Base-by-base conservation (phyloP, 1,140 invertebrate species). In the Metaphire vulgaris region DNA sequence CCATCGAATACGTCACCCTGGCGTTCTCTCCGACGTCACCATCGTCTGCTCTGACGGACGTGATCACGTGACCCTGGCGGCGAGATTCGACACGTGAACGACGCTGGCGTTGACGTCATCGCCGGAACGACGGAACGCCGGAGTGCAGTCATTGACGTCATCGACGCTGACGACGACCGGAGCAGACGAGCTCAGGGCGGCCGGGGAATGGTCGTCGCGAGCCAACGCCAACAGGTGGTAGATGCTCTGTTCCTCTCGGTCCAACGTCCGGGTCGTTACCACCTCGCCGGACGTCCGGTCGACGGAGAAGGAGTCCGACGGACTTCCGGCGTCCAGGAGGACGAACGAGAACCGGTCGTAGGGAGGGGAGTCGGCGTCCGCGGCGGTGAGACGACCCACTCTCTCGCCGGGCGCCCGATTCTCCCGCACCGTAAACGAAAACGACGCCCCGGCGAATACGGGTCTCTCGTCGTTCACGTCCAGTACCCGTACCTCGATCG, bases 141-240 rank as follows among this genome's bases (percentile, higher is more conserved):
- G 96, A 14, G 93, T 90, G 82, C 96, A 95, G 87, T 99, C 96
- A 86, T 98, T 98, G 80, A 98, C 92, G 86, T 99, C 96, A 33
- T 91, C 89, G 1, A 99, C 90, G 2, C 80, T 83, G 41, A 91
- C 88, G 34, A 85, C 81, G 21, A 91, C 87, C 12, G 32, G 1
- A 1, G 69, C 30, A 26, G 79, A 65, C 70, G 66, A 85, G 77
- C 15, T 76, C 30, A 33, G 69, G 0, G 69, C 90, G 32, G n/a
- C n/a, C 41, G 41, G 41, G 6, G 41, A 6, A 21, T 56, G 6
- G 41, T 56, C 41, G 85, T 97, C 95, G 0, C 92, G 94, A 0
- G 33, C 75, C 6, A 71, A n/a, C 21, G 56, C 69, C 2, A 64
- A 21, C 21, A 76, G 31, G 32, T 76, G 28, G 33, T 76, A 72